Evolutionary conservation across 2,888 invertebrate species (phyloP).

Genomic region (Spodoptera picta): DNA sequence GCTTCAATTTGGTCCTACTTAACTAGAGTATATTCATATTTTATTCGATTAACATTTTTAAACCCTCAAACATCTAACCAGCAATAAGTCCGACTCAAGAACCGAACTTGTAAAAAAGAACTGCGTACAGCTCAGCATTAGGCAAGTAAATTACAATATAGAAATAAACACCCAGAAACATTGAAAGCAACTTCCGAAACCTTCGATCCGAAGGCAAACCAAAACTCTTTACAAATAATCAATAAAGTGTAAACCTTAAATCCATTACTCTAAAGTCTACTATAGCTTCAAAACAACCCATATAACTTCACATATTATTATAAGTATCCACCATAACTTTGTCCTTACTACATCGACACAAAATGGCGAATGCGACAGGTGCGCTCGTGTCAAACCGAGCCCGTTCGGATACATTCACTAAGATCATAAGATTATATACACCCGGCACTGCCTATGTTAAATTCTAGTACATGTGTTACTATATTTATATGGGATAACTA

Average conservation of each 20-base stretch:
- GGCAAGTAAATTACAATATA: no score
- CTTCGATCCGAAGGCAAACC: neutral
- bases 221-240: neutral
- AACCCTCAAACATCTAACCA: no score
- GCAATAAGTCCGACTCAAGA: no score
- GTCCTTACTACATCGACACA: constrained; percentile 30
- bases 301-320: constrained; percentile 7
- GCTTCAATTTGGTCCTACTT: no score
- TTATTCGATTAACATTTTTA: no score
- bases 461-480: constrained; percentile 9
- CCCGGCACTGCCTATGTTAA: constrained; percentile 34
- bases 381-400: constrained; percentile 31
- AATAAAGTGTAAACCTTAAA: neutral
- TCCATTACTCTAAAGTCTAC: no score
- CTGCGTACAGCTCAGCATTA: no score
- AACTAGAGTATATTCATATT: no score
- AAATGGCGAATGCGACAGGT: constrained; percentile 45
- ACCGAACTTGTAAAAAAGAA: no score
- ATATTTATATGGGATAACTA: no score
- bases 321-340: constrained; percentile 13
- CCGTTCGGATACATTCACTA: constrained; percentile 41
- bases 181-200: no score
- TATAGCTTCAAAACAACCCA: neutral
- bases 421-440: constrained; percentile 52
- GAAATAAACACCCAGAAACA: no score